Evolutionary conservation across 2,797 vertebrate species (phyloP).

Genomic region (Microchirus variegatus): DNA sequence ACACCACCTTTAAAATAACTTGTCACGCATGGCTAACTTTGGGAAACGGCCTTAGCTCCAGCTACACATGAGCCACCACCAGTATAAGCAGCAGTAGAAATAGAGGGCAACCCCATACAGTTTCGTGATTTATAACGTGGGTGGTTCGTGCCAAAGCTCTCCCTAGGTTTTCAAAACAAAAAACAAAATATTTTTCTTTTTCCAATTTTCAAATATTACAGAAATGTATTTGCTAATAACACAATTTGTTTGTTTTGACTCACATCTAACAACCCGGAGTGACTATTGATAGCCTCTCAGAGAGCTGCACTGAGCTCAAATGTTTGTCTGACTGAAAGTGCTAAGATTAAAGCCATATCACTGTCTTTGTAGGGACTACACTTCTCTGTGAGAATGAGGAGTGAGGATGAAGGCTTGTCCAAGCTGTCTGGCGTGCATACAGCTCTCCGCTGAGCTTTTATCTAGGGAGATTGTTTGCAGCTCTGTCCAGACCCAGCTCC

Average conservation of each 20-base stretch:
- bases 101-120: constrained; percentile 4
- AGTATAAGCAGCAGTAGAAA: constrained; percentile 17
- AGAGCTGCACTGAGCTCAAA: constrained; percentile 55
- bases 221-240: constrained; percentile 14
- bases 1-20: constrained; percentile 77
- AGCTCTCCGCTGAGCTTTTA: constrained; percentile 79
- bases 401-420: constrained; percentile 69
- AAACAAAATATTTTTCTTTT: constrained; percentile 26
- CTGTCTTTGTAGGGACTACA: constrained; percentile 66
- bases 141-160: background rate
- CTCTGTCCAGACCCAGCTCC: constrained; percentile 59
- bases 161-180: constrained; percentile 18
- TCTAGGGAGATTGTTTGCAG: constrained; percentile 77
- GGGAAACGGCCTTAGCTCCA: constrained; percentile 50
- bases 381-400: constrained; percentile 60
- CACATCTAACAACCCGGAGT: constrained; percentile 35
- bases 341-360: constrained; percentile 76
- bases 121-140: constrained; percentile 11
- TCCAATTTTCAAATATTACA: constrained; percentile 16
- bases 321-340: constrained; percentile 55
- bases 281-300: constrained; percentile 46
- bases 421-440: constrained; percentile 59
- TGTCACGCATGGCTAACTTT: constrained; percentile 55
- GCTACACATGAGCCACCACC: constrained; percentile 22
- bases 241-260: constrained; percentile 55